Percentiles rank a stretch among this genome's conserved stretches.
phyloP scores from a whole-genome alignment of 2,797 vertebrate genomes.

The Meda fulgida region DNA sequence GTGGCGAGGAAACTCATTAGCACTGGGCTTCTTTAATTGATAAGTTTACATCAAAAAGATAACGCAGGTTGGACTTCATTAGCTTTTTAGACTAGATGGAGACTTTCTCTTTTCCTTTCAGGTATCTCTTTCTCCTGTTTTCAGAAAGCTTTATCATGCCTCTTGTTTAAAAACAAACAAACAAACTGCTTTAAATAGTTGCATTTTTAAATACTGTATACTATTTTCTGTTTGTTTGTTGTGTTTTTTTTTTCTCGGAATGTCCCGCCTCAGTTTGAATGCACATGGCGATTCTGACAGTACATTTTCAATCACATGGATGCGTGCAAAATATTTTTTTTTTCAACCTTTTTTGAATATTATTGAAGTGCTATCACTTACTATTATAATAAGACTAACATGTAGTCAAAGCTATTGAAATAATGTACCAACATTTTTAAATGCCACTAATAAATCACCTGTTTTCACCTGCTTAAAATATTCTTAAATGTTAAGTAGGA shows the following conservation, averaged over 20 bases:
- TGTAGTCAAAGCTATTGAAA: background rate
- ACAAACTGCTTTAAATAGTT: background rate
- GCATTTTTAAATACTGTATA: background rate
- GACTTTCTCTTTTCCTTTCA: background rate
- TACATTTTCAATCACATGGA: background rate
- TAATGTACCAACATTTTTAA: background rate
- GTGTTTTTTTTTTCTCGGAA: too few species aligned
- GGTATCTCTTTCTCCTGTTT: background rate
- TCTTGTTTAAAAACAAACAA: background rate
- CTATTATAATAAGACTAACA: background rate
- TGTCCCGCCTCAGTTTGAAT: background rate
- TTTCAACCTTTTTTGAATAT: background rate
- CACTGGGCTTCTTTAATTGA: slow-evolving; percentile 46
- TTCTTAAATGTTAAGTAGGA: background rate
- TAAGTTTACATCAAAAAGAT: slow-evolving; percentile 50
- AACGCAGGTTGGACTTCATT: slow-evolving; percentile 50
- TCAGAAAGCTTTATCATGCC: background rate
- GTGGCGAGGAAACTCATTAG: slow-evolving; percentile 58
- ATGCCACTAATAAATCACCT: background rate
- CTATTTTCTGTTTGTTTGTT: background rate
- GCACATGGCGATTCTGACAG: background rate
- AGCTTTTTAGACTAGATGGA: slow-evolving; percentile 31
- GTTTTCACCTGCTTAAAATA: background rate
- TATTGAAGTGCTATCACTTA: background rate
- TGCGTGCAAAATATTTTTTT: background rate